Base-by-base conservation (phyloP, 92 coral and sea anemone genomes). In the Meandrina meandrites region DNA sequence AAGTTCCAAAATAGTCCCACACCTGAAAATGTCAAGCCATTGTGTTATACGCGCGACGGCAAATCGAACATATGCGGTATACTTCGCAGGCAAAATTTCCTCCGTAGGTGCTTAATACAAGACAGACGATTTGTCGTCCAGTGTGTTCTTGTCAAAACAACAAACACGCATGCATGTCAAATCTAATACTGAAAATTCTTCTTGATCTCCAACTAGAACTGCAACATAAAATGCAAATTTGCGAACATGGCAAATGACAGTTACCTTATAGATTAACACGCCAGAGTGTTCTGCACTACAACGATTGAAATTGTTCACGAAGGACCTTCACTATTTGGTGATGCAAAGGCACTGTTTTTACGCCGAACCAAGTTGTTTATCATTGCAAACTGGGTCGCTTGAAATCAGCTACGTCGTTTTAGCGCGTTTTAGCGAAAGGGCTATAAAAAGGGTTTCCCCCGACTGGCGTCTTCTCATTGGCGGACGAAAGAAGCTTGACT, bases 371-470 rank as follows among this genome's bases (percentile, higher is more conserved):
- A 64, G 45, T 75, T 58, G 60, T 76, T 60, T 62, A 24, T 67
- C 75, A 42, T 64, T 17, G 0, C 74, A 85, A 35, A 84, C 81
- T 77, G 57, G 77, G 35, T 36, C 22, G 13, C 13, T 40, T 36
- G 37, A 36, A 36, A 37, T 28, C 47, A 14, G 57, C 47, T 77
- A 15, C 64, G 76, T 66, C 83, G 88, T 85, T 85, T 76, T 76
- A 85, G 88, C 81, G 82, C 88, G 83, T 85, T 76, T 11, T 19
- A 76, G 82, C 22, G 17, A 8, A n/a, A n/a, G 50, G 77, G 27
- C 24, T 36, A 54, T 9, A 60, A 18, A 48, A 42, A n/a, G 88
- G 88, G 82, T 66, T 85, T 83, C 48, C 82, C 83, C 88, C 72
- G 58, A 48, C 73, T 4, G 50, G 35, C 42, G 34, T 77, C 87